Conservation (phyloP, 2,888 invertebrate species). For the Malthinus flaveolus region DNA sequence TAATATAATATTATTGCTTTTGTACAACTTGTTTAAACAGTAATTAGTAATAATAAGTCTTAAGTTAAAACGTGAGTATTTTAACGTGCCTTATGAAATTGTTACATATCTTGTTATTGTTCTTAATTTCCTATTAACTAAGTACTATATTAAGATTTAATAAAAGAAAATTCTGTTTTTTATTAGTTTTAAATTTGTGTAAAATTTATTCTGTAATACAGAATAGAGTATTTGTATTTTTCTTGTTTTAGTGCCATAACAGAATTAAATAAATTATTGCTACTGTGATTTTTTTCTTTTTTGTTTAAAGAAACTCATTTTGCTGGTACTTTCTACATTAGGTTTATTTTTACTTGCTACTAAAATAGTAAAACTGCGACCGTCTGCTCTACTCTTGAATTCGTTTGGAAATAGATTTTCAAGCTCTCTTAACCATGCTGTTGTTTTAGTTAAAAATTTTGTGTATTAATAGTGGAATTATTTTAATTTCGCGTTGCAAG, state of each 20-base stretch:
- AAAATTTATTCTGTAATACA: too few species aligned
- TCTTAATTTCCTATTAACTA: background rate
- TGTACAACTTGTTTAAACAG: too few species aligned
- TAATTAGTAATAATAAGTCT: too few species aligned
- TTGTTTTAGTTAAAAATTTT: background rate
- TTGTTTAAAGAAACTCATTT: constrained; percentile 27
- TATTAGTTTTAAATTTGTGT: too few species aligned
- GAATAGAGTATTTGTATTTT: background rate
- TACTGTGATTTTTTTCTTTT: constrained; percentile 19
- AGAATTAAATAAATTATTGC: constrained; percentile 23
- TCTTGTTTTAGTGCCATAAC: constrained; percentile 25
- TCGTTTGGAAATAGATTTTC: constrained; percentile 49
- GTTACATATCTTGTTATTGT: constrained; percentile 18
- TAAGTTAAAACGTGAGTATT: too few species aligned
- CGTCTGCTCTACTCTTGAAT: constrained; percentile 46
- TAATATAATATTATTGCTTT: too few species aligned
- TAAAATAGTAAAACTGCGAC: constrained; percentile 47
- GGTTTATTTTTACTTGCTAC: constrained; percentile 47
- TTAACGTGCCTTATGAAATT: constrained; percentile 15
- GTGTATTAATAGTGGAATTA: background rate
- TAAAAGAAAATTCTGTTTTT: background rate
- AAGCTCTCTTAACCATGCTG: background rate
- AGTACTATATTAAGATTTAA: background rate
- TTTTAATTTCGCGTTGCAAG: background rate
- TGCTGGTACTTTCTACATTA: constrained; percentile 33